These are phyloP conservation scores for Drosophila gunungcola DNA, from an alignment of 1,140 invertebrate species.

Conservation along the genomic window DNA sequence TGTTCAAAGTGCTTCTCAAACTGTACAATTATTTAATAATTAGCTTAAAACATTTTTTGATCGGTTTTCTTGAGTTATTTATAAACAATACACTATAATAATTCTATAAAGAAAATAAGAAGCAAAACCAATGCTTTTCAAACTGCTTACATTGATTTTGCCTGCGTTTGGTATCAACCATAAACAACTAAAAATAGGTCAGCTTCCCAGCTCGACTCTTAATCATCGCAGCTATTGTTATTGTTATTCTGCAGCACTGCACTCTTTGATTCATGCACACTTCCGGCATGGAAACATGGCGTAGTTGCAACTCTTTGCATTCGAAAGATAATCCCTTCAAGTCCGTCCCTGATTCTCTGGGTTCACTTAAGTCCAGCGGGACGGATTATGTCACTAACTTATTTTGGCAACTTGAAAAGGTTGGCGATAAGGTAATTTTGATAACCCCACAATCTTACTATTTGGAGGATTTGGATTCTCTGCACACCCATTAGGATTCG, in stretches of 20 bases:
- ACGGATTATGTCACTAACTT: constrained; percentile 34
- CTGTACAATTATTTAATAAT: background rate
- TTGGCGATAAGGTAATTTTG: constrained; percentile 37
- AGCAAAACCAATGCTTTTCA: constrained; percentile 2
- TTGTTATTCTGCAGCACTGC: constrained; percentile 50
- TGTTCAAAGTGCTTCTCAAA: constrained; percentile 1
- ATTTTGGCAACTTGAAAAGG: constrained; percentile 59
- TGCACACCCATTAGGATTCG: constrained; percentile 20
- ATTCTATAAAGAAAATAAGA: no score
- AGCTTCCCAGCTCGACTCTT: constrained; percentile 53
- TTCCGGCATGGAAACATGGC: constrained; percentile 48
- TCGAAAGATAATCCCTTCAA: constrained; percentile 37
- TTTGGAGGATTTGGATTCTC: constrained; percentile 7
- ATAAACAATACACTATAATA: no score
- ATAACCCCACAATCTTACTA: constrained; percentile 53
- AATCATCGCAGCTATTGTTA: constrained; percentile 54
- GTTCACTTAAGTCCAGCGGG: constrained; percentile 27
- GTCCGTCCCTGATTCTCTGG: constrained; percentile 8
- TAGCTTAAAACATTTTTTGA: background rate
- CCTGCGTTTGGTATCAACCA: constrained; percentile 9
- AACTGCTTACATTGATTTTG: constrained; percentile 12
- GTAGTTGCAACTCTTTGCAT: constrained; percentile 53
- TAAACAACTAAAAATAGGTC: constrained; percentile 58
- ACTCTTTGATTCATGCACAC: constrained; percentile 21
- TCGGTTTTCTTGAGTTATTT: no score